These are phyloP conservation scores for Tribolium madens DNA, from an alignment of 1,140 invertebrate genomes.

Conservation along the genomic window DNA sequence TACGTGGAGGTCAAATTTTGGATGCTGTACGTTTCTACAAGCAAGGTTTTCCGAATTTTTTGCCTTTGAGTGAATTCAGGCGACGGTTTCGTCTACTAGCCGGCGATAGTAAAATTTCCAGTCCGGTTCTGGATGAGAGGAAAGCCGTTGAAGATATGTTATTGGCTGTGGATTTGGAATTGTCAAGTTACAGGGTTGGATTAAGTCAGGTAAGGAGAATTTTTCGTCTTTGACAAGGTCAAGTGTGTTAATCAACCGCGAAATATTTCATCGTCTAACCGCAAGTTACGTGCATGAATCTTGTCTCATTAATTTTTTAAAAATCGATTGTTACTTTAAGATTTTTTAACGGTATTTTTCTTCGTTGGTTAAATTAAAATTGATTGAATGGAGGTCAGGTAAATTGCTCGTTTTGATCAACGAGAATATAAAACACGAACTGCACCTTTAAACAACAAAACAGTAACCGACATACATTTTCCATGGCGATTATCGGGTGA, in stretches of 20 bases:
- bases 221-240: background rate
- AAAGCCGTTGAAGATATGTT: slow-evolving; percentile 84
- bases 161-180: slow-evolving; percentile 86
- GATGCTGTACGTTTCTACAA: slow-evolving; percentile 91
- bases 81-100: slow-evolving; percentile 84
- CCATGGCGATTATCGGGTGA: slow-evolving; percentile 5
- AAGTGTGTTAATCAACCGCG: background rate
- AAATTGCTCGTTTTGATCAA: background rate
- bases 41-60: slow-evolving; percentile 92
- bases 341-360: slow-evolving; percentile 18
- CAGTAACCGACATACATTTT: slow-evolving; percentile 9
- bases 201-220: slow-evolving; percentile 85
- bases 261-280: slow-evolving; percentile 18
- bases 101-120: slow-evolving; percentile 65
- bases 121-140: slow-evolving; percentile 73
- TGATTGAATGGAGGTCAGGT: slow-evolving; percentile 7
- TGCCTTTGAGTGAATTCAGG: slow-evolving; percentile 89
- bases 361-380: too few relatives aligned
- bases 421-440: background rate
- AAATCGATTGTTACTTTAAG: too few relatives aligned
- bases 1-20: slow-evolving; percentile 90
- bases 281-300: slow-evolving; percentile 20
- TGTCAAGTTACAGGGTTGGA: slow-evolving; percentile 88
- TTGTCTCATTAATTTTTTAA: background rate
- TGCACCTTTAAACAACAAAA: slow-evolving; percentile 17